Percentiles rank a stretch among this genome's conserved stretches.
Evolutionary conservation across 2,888 invertebrate species (phyloP).

Genomic region (Lissonota sp.): DNA sequence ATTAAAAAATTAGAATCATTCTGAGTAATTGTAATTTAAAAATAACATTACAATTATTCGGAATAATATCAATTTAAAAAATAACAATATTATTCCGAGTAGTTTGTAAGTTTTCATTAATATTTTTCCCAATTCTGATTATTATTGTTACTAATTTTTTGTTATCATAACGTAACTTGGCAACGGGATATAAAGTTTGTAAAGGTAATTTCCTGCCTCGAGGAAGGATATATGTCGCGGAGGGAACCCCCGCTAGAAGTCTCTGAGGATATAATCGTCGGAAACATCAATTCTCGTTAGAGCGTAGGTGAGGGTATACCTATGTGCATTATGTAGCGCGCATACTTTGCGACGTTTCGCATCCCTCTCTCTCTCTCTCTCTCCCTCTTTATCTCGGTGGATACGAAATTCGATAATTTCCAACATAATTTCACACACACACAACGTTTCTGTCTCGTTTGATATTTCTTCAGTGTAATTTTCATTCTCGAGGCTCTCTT

Average conservation of each 20-base stretch:
- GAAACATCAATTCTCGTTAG: constrained; percentile 80
- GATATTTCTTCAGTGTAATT: neutral
- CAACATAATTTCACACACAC: too few species aligned
- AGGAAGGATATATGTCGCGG: constrained; percentile 60
- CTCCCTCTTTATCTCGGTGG: neutral
- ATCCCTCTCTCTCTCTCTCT: constrained; percentile 32
- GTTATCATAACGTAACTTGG: constrained; percentile 35
- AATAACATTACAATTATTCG: too few species aligned
- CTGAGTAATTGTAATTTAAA: too few species aligned
- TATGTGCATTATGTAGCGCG: constrained; percentile 56
- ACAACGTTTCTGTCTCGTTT: too few species aligned
- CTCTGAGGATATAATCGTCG: constrained; percentile 77
- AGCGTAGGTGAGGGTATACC: constrained; percentile 74
- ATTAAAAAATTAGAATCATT: too few species aligned
- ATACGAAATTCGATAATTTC: too few species aligned
- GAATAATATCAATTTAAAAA: too few species aligned
- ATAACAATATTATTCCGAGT: too few species aligned
- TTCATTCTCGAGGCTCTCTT: neutral
- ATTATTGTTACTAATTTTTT: neutral
- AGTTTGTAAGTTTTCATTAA: too few species aligned
- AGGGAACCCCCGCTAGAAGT: constrained; percentile 61
- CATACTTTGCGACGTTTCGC: constrained; percentile 41
- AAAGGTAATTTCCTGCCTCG: constrained; percentile 71
- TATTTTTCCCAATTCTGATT: too few species aligned
- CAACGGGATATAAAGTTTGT: constrained; percentile 53